Evolutionary conservation across 2,888 invertebrate species (phyloP).

Genomic region (Argyra leucocephala): DNA sequence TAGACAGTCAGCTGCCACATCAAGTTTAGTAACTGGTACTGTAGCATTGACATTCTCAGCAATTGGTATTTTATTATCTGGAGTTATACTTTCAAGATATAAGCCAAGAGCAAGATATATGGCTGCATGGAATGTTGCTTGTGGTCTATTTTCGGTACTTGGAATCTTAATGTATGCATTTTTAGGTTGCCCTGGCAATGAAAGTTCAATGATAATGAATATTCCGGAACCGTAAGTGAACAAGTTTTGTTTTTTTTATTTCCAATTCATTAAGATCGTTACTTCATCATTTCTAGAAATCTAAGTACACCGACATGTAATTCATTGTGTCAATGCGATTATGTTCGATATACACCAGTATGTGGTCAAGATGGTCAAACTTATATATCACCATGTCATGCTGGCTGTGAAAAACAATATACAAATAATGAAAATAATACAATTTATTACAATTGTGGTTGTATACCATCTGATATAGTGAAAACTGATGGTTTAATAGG

Average conservation of each 20-base stretch:
- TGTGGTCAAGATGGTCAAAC: slow-evolving; percentile 57
- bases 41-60: slow-evolving; percentile 62
- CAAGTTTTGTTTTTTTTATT: too few relatives aligned
- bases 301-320: slow-evolving; percentile 47
- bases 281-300: slow-evolving; percentile 18
- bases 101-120: slow-evolving; percentile 57
- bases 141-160: slow-evolving; percentile 53
- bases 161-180: slow-evolving; percentile 57
- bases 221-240: slow-evolving; percentile 34
- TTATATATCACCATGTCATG: slow-evolving; percentile 71
- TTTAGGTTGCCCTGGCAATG: slow-evolving; percentile 56
- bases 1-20: slow-evolving; percentile 62
- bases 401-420: slow-evolving; percentile 54
- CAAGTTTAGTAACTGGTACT: slow-evolving; percentile 64
- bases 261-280: too few relatives aligned
- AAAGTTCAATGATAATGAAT: slow-evolving; percentile 43
- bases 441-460: slow-evolving; percentile 30
- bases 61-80: slow-evolving; percentile 57
- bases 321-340: slow-evolving; percentile 56
- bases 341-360: slow-evolving; percentile 63
- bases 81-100: slow-evolving; percentile 55
- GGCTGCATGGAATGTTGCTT: slow-evolving; percentile 60
- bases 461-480: slow-evolving; percentile 9
- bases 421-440: slow-evolving; percentile 42
- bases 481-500: slow-evolving; percentile 8